A percentile compares a stretch with the other conserved stretches of the same genome.
These are phyloP conservation scores for Mellivora capensis DNA, from an alignment of 2,113 vertebrate genomes.

Conservation along the genomic window DNA sequence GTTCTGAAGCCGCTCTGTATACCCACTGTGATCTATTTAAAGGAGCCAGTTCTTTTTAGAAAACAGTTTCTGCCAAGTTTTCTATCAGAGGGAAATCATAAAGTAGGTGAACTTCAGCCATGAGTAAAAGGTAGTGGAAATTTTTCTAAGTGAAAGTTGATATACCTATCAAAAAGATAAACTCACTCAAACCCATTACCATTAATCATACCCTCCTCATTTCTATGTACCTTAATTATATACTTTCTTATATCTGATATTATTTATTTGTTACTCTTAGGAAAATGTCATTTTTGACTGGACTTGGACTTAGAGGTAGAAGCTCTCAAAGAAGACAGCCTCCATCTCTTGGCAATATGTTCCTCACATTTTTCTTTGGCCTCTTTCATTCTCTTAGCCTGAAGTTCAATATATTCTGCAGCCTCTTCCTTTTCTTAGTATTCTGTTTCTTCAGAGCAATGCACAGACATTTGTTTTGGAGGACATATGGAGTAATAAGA, in stretches of 20 bases:
- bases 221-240: background rate
- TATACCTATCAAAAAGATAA: background rate
- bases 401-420: background rate
- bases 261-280: background rate
- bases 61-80: conserved; percentile 54
- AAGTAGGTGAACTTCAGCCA: conserved; percentile 39
- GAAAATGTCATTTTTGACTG: background rate
- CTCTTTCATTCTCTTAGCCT: background rate
- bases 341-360: background rate
- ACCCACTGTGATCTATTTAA: conserved; percentile 60
- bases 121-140: conserved; percentile 15
- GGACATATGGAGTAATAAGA: background rate
- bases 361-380: background rate
- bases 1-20: conserved; percentile 1
- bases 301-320: background rate
- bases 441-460: background rate
- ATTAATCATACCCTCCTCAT: background rate
- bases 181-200: background rate
- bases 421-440: background rate
- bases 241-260: background rate
- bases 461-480: background rate
- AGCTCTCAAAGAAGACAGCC: background rate
- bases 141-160: conserved; percentile 33
- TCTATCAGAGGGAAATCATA: conserved; percentile 54
- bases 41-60: conserved; percentile 37